Percentiles rank a stretch among this genome's conserved stretches.
Conservation (phyloP, 2,797 vertebrate genomes). For the Acrossocheilus wenchowensis region DNA sequence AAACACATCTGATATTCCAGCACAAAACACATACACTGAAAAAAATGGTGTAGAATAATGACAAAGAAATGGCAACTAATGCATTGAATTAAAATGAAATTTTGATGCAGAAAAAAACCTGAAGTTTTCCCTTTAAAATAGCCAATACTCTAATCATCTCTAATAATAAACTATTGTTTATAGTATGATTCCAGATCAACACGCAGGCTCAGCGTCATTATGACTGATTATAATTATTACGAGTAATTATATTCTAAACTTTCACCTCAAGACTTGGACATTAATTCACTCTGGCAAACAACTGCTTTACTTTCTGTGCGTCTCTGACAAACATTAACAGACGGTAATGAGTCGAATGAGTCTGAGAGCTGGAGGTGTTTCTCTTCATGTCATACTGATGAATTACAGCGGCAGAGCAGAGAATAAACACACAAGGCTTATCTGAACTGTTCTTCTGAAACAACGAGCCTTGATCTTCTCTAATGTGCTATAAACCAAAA, state of each 20-base stretch:
- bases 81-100: not conserved
- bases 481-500: not conserved
- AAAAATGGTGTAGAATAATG: not conserved
- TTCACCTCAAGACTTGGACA: not conserved
- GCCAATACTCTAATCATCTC: not conserved
- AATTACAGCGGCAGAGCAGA: not conserved
- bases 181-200: not conserved
- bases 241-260: not conserved
- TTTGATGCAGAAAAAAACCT: not conserved
- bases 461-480: not conserved
- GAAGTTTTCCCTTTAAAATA: not conserved
- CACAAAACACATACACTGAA: not conserved
- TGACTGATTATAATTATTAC: not conserved
- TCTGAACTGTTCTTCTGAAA: not conserved
- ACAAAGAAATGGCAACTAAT: too few species aligned
- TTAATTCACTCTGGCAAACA: not conserved
- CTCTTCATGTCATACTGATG: slow-evolving; percentile 5
- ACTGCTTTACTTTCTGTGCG: not conserved
- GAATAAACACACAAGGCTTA: not conserved
- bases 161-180: not conserved
- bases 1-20: not conserved
- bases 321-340: slow-evolving; percentile 32
- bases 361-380: not conserved
- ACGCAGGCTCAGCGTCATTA: not conserved
- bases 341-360: not conserved